A percentile compares a stretch with the other conserved stretches of the same genome.
These are phyloP conservation scores for Scartelaos histophorus DNA, from an alignment of 2,113 vertebrate species.

Conservation along the genomic window DNA sequence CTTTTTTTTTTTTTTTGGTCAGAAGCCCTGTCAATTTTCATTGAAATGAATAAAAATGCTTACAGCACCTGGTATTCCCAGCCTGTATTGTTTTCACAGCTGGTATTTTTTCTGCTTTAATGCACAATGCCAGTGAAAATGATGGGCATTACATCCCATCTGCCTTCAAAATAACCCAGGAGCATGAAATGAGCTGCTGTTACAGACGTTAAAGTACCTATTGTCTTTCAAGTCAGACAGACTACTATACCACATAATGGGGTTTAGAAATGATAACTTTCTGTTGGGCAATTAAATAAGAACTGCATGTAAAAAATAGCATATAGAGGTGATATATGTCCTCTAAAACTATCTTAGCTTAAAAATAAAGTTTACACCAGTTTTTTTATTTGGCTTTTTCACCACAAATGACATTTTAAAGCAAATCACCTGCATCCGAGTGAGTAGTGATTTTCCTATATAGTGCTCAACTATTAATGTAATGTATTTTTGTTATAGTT, in stretches of 20 bases:
- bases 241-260: not conserved
- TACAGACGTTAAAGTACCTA: conserved; percentile 21
- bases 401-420: not conserved
- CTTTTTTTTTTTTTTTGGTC: conserved; percentile 12
- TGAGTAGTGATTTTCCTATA: not conserved
- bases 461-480: not conserved
- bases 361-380: not conserved
- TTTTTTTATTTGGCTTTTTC: not conserved
- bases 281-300: conserved; percentile 5
- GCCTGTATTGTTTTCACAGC: conserved; percentile 45
- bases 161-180: conserved; percentile 34
- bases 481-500: too few relatives aligned
- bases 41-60: too few relatives aligned
- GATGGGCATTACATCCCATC: conserved; percentile 36
- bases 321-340: not conserved
- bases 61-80: too few relatives aligned
- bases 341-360: not conserved
- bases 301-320: not conserved
- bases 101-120: conserved; percentile 27
- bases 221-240: conserved; percentile 36
- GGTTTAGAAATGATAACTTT: conserved; percentile 12
- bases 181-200: conserved; percentile 18
- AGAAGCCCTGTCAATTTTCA: not conserved
- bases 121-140: conserved; percentile 36
- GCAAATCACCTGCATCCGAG: not conserved